Percentiles rank a stretch among this genome's conserved stretches.
Evolutionary conservation across 2,797 vertebrate species (phyloP).

Genomic region (Lepilemur septentrionalis): DNA sequence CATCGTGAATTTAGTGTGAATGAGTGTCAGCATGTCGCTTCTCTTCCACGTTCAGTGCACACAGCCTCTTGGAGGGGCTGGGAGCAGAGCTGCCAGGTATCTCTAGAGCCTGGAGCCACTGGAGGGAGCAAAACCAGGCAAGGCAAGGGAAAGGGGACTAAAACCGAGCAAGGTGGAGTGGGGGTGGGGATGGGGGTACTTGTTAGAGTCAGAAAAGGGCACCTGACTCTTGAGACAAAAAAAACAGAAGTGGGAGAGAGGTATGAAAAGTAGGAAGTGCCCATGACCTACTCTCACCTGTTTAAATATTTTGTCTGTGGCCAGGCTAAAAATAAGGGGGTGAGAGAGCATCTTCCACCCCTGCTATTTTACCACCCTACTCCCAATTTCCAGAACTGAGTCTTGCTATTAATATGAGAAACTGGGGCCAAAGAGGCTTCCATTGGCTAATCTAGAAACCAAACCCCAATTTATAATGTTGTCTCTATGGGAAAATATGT

Average conservation of each 20-base stretch:
- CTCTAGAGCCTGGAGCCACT: neutral
- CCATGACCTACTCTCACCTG: neutral
- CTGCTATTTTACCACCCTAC: neutral
- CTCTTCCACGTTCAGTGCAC: neutral
- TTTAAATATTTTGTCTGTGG: neutral
- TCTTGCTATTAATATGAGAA: neutral
- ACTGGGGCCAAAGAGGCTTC: neutral
- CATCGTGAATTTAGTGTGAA: neutral
- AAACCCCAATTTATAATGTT: neutral
- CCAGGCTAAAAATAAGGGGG: neutral
- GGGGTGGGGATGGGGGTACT: neutral
- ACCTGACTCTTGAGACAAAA: neutral
- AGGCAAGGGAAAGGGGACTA: too few species aligned
- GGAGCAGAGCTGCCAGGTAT: neutral
- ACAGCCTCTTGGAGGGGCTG: neutral
- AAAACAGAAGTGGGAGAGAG: neutral
- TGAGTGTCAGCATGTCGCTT: neutral
- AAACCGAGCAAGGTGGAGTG: neutral
- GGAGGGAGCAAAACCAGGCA: neutral
- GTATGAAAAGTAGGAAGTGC: too few species aligned
- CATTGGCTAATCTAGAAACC: neutral
- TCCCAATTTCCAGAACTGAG: neutral
- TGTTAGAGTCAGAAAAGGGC: neutral
- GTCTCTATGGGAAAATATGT: slow-evolving; percentile 33
- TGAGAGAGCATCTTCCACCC: neutral